phyloP scores from a whole-genome alignment of 2,888 invertebrate genomes.

The Pyralis farinalis region DNA sequence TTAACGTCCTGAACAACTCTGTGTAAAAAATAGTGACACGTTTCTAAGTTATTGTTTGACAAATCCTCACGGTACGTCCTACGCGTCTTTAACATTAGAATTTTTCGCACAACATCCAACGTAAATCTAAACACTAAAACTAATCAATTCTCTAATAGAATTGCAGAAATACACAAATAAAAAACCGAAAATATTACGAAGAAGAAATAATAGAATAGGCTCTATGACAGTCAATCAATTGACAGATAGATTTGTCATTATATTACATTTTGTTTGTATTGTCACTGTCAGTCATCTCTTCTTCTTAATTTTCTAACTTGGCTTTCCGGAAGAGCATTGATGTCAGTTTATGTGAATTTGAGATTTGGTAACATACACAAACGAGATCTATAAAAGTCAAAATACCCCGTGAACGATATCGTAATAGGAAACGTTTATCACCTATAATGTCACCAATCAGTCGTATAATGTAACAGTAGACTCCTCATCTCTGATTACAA shows the following conservation, averaged over 20 bases:
- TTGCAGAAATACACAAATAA: slow-evolving; percentile 67
- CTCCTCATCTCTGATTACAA: too few species aligned
- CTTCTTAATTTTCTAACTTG: too few species aligned
- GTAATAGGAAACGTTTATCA: too few species aligned
- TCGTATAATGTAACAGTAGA: too few species aligned
- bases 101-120: slow-evolving; percentile 37
- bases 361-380: too few species aligned
- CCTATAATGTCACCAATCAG: too few species aligned
- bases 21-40: slow-evolving; percentile 69
- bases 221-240: slow-evolving; percentile 40
- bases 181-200: slow-evolving; percentile 71
- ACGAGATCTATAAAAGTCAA: too few species aligned
- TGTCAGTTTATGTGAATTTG: too few species aligned
- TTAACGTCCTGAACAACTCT: slow-evolving; percentile 67
- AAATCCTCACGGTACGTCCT: slow-evolving; percentile 39
- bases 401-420: too few species aligned
- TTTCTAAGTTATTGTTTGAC: slow-evolving; percentile 53
- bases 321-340: too few species aligned
- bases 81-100: slow-evolving; percentile 53
- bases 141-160: slow-evolving; percentile 48
- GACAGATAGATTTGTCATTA: slow-evolving; percentile 27
- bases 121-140: slow-evolving; percentile 60
- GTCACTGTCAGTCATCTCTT: too few species aligned
- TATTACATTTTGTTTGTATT: slow-evolving; percentile 36
- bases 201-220: slow-evolving; percentile 53